Evolutionary conservation across 1,140 invertebrate species (phyloP), one percentile per base, ranked within the genome.

Genomic region (Listronotus bonariensis): DNA sequence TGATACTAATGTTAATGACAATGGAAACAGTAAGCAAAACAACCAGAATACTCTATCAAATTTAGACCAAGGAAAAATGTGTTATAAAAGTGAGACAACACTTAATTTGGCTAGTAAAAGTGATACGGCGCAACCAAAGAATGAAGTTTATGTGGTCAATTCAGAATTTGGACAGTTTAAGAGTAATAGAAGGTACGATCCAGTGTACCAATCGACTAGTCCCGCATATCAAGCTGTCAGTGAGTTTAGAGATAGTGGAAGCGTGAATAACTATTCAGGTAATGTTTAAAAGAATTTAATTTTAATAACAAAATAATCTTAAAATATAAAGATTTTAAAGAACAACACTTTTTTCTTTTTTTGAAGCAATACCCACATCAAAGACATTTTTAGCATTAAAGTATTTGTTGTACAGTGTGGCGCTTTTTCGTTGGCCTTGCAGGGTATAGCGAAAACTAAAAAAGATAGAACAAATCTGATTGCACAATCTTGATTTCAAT

Each of bases 141-240:
- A 61, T 14, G 68, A 69, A 54, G 62, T 51, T 34, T 68, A 69
- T 38, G 68, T 69, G 1, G 59, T 68, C 15, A 68, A 72, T 43
- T 68, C 66, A 11, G 72, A 74, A 45, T 71, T 68, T 67, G 71
- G 70, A 10, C 63, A 74, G 49, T 74, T 73, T 43, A 71, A 67
- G 45, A 69, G 70, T 53, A 75, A 72, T 49, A 55, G 70, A 42
- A 57, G 71, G 18, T 72, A 72, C 34, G 68, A 71, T 45, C 65
- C 68, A 10, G 68, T 69, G 7, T 67, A 73, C 32, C 61, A 58
- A 17, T 65, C 68, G 12, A 59, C 51, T 14, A 61, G 14, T 42
- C 41, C 46, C 26, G 57, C 53, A 49, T 61, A 53, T 63, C 31
- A 31, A 15, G 10, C 42, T 32, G 26, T 43, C 6, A 15, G 15